These are phyloP conservation scores for Cryptoprocta ferox DNA, from an alignment of 2,797 vertebrate species.

Conservation along the genomic window DNA sequence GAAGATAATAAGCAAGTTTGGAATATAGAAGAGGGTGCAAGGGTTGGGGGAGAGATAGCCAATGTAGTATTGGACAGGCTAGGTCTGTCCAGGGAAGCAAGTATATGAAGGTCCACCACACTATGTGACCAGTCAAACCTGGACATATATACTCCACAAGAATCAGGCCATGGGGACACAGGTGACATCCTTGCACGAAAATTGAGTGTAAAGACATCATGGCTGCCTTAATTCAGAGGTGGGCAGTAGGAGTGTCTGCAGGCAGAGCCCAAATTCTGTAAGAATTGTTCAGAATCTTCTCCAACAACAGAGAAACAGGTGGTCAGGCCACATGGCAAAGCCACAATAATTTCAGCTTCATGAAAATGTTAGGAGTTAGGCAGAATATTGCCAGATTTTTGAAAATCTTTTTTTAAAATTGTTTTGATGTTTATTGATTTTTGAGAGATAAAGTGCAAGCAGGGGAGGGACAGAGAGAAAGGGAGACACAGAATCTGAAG, in stretches of 20 bases:
- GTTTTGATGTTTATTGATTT: too few relatives aligned
- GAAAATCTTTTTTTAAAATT: too few relatives aligned
- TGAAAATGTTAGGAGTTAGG: not conserved
- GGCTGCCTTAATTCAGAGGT: not conserved
- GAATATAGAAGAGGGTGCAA: not conserved
- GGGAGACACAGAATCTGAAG: too few relatives aligned
- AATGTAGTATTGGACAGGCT: not conserved
- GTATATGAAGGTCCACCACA: not conserved
- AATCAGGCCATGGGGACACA: not conserved
- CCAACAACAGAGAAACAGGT: not conserved
- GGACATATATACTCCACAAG: not conserved
- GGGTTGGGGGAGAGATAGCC: too few relatives aligned
- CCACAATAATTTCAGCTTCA: not conserved
- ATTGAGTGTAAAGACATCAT: not conserved
- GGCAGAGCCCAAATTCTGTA: not conserved
- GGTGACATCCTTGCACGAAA: not conserved
- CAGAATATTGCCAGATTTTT: not conserved
- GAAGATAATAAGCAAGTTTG: not conserved
- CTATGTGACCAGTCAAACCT: not conserved
- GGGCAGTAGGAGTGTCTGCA: not conserved
- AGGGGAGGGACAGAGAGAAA: too few relatives aligned
- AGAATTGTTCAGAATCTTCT: not conserved
- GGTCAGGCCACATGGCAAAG: not conserved
- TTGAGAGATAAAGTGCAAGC: too few relatives aligned
- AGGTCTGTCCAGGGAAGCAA: not conserved